Evolutionary conservation across 2,797 vertebrate genomes (phyloP), one percentile per base, ranked within the genome.

Genomic region (Tinamus major): DNA sequence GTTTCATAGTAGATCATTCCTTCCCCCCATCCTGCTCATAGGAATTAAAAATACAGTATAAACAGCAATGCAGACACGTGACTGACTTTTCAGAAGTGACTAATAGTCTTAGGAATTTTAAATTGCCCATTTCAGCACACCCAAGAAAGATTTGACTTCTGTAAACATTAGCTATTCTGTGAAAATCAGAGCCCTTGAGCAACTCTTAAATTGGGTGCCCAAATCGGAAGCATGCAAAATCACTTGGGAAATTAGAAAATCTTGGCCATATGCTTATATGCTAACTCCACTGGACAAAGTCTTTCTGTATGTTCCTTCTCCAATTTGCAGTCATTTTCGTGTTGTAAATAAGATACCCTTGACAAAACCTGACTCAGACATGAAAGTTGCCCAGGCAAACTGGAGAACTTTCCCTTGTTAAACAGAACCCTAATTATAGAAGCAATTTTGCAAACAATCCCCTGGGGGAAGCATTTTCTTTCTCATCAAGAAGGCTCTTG

Each of bases 361-460:
- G 63, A 93, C 49, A 56, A 49, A 63, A 49, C 31, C 27, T n/a
- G n/a, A 18, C 78, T 94, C 74, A 92, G 76, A 79, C n/a, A 1
- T 90, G 83, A 96, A 92, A 95, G 85, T 92, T 92, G 79, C 70
- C 51, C 31, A 42, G 82, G 59, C 95, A 87, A 93, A 84, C 79
- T 95, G 70, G 67, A 91, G 70, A 90, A 71, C 69, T 80, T 96
- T 89, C 81, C 86, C 87, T 87, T 78, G 90, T 93, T 96, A 92
- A 91, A 75, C 31, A 79, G 71, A 84, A 69, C 55, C 85, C 89
- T 95, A 95, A 96, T 94, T 95, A 87, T 61, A 76, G 85, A 93
- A 94, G 80, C 74, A 91, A 85, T 96, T 95, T 96, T 96, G 39
- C 77, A 92, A 97, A 97, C 91, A 92, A 62, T 95, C 72, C 88